These are phyloP conservation scores for Petrophora chlorosata DNA, from an alignment of 2,888 invertebrate species.

Conservation along the genomic window DNA sequence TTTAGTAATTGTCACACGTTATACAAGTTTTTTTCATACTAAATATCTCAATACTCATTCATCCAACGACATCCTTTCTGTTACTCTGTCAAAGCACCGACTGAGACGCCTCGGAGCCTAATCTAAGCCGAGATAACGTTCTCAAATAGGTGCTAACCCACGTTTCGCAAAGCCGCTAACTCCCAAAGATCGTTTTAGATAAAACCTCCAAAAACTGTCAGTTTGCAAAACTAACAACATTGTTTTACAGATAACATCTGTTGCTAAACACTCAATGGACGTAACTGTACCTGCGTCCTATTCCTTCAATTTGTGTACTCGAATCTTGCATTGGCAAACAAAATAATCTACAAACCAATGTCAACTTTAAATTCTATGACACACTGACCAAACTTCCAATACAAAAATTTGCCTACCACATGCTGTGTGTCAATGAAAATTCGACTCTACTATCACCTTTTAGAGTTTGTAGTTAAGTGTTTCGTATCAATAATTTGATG, in stretches of 20 bases:
- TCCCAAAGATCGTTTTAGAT: constrained; percentile 37
- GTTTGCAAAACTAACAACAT: constrained; percentile 70
- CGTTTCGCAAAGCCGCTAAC: constrained; percentile 25
- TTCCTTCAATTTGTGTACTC: constrained; percentile 54
- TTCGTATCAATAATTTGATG: not conserved
- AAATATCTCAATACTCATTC: constrained; percentile 4
- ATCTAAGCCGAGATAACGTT: constrained; percentile 26
- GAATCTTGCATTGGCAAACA: constrained; percentile 31
- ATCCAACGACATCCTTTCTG: constrained; percentile 21
- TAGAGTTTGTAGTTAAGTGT: not conserved
- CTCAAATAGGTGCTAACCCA: constrained; percentile 47
- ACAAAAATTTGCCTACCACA: not conserved
- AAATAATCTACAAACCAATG: constrained; percentile 7
- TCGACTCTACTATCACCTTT: not conserved
- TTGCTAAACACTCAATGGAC: constrained; percentile 67
- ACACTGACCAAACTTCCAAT: constrained; percentile 1
- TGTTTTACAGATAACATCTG: constrained; percentile 80
- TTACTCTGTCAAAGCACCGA: constrained; percentile 30
- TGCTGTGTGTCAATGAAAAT: not conserved
- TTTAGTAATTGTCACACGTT: not conserved
- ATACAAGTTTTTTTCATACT: not conserved
- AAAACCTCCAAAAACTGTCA: constrained; percentile 46
- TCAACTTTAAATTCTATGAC: not conserved
- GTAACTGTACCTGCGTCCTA: constrained; percentile 74
- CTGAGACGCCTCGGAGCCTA: constrained; percentile 24